Conservation (phyloP, 1,140 invertebrate genomes). For the Laodelphax striatellus region DNA sequence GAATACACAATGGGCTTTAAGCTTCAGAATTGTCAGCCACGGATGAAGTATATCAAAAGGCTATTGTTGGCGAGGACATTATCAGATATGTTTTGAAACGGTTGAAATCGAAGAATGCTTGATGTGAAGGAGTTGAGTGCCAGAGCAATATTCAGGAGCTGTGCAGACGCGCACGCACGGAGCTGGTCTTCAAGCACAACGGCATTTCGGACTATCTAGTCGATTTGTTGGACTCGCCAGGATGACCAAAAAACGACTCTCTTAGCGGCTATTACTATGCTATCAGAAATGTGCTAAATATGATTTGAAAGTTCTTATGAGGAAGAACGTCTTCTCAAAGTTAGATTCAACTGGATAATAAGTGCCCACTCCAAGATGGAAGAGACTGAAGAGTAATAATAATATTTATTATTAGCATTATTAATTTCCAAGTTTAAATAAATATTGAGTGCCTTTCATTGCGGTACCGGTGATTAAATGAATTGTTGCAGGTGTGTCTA, state of each 20-base stretch:
- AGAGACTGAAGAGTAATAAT: not conserved
- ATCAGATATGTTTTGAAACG: no score
- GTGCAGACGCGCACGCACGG: constrained; percentile 65
- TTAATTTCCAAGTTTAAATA: not conserved
- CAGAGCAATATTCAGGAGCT: constrained; percentile 75
- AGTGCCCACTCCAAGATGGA: constrained; percentile 59
- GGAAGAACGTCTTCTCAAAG: constrained; percentile 45
- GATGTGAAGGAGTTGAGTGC: constrained; percentile 67
- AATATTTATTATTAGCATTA: not conserved
- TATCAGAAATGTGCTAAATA: constrained; percentile 86
- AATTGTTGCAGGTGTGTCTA: no score
- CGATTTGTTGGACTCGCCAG: constrained; percentile 48
- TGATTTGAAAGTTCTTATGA: constrained; percentile 61
- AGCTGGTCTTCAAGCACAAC: constrained; percentile 67
- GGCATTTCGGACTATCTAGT: constrained; percentile 77
- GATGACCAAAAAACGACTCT: constrained; percentile 59
- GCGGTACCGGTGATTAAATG: not conserved
- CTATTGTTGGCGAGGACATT: no score
- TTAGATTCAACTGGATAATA: constrained; percentile 63
- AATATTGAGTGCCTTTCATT: no score
- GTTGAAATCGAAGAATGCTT: constrained; percentile 36
- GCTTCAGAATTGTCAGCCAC: no score
- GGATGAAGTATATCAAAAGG: no score
- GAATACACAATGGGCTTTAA: no score
- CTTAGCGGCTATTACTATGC: constrained; percentile 74